Evolutionary conservation across 2,888 invertebrate genomes (phyloP), one percentile per base, ranked within the genome.

Genomic region (Arenicola marina): DNA sequence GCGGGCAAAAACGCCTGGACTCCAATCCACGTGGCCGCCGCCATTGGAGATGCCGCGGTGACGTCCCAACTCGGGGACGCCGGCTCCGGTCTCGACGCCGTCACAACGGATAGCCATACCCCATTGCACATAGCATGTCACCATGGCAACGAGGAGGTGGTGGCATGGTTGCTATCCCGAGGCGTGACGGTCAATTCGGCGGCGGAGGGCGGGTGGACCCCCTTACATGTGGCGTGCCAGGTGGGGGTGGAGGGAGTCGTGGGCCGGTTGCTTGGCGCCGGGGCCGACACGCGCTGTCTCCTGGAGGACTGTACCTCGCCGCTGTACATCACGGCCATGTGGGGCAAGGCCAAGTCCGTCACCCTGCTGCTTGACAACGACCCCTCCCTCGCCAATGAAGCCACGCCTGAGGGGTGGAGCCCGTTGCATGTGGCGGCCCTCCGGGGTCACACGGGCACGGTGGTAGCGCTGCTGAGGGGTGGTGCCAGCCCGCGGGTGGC

Each of bases 371-470:
- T 64, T 21, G 48, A 46, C 28, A 33, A 60, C 21, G 24, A 29
- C 31, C 55, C 43, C 43, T 59, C 34, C 29, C 32, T 34, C n/a
- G 51, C 57, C 18, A 53, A 63, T 24, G 11, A 34, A 2, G 29
- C 26, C 26, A 64, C 53, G 2, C 26, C 26, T 18, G 51, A 59
- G 26, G 55, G 55, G n/a, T 67, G 67, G 67, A 2, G 38, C 4
- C 56, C 65, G 2, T 45, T 67, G 18, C 67, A 67, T 46, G 63
- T 66, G 29, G 67, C 67, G 11, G 38, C 55, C 18, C 21, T 60
- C 33, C 34, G 51, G 3, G 67, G 67, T 11, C 57, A 66, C 28
- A 26, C 34, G 15, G 56, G 56, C 2, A 59, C 38, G 21, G 60
- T 61, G 33, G 58, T 33, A n/a, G 56, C 46, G 11, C 54, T 67